Base-by-base conservation (phyloP, 37 sponge, comb jelly and placozoan genomes). In the Aphrocallistes beatrix region DNA sequence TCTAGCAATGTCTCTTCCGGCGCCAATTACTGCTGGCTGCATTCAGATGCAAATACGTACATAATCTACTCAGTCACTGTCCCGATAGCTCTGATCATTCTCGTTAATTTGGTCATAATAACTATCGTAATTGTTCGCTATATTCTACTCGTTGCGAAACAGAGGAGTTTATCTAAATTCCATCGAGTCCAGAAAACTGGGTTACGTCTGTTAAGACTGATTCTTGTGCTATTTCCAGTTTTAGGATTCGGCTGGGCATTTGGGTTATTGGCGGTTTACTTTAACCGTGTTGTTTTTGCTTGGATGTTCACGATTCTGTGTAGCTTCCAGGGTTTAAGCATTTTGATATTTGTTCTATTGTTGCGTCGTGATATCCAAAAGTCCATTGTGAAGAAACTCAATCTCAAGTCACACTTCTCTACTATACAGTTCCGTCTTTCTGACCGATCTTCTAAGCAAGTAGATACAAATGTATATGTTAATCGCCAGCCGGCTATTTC, bases 321-420 rank as follows among this genome's bases (percentile, higher is more conserved):
- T 30, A 30, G 28, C 25, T 60, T 60, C 34, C 75, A 60, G n/a
- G 75, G 75, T 3, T 6, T 60, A 25, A 8, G 10, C 8, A 25
- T 32, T 30, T 30, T 60, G 1, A 25, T 60, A 25, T 60, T 60
- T 30, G 75, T 60, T 19, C 75, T 60, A 3, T 60, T 60, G 75
- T 25, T 60, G 10, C 75, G 75, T 60, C 75, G 75, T 60, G 75
- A 60, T 60, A 60, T 60, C 75, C 75, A 60, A 60, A 19, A 28
- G 3, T 60, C 75, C 3, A 60, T 60, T 60, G 75, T 60, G 75
- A 60, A 30, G 10, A 30, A 19, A 8, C 34, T 60, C 32, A 60
- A 60, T 28, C 75, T 60, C 28, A 60, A 60, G n/a, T 3, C 75
- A 8, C 10, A 3, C 8, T 60, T 32, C 75, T 60, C n/a, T 8